Evolutionary conservation across 37 sponge, comb jelly and placozoan genomes (phyloP).

Genomic region (Ianthella basta): DNA sequence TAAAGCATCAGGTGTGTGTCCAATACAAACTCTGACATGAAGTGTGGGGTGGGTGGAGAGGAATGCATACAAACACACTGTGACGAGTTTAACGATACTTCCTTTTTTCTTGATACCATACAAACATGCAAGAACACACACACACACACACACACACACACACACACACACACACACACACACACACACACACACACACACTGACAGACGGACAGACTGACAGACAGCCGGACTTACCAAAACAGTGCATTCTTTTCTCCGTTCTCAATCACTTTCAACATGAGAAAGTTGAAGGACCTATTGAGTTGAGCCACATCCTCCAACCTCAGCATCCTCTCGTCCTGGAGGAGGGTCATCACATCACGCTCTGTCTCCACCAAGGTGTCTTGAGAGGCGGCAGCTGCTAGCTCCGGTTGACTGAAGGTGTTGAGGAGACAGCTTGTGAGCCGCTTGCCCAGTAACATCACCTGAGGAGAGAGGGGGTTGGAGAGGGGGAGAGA

Average conservation of each 20-base stretch:
- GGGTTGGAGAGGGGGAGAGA: neutral
- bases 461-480: slow-evolving; percentile 38
- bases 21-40: too few relatives aligned
- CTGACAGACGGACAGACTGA: neutral
- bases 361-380: slow-evolving; percentile 65
- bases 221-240: slow-evolving; percentile 55
- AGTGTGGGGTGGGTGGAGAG: too few relatives aligned
- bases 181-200: slow-evolving; percentile 8
- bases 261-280: slow-evolving; percentile 70
- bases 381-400: slow-evolving; percentile 39
- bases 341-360: slow-evolving; percentile 60
- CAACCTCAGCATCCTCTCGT: slow-evolving; percentile 65
- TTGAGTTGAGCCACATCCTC: slow-evolving; percentile 70
- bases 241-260: slow-evolving; percentile 60
- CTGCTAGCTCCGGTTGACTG: slow-evolving; percentile 41
- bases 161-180: slow-evolving; percentile 13
- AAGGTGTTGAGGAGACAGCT: slow-evolving; percentile 52
- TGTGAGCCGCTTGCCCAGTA: slow-evolving; percentile 29
- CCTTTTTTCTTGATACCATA: too few relatives aligned
- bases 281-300: slow-evolving; percentile 68
- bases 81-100: too few relatives aligned
- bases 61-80: too few relatives aligned
- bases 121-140: too few relatives aligned
- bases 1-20: too few relatives aligned
- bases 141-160: neutral